These are phyloP conservation scores for Myotis myotis DNA, from an alignment of 2,797 vertebrate genomes.

Conservation along the genomic window DNA sequence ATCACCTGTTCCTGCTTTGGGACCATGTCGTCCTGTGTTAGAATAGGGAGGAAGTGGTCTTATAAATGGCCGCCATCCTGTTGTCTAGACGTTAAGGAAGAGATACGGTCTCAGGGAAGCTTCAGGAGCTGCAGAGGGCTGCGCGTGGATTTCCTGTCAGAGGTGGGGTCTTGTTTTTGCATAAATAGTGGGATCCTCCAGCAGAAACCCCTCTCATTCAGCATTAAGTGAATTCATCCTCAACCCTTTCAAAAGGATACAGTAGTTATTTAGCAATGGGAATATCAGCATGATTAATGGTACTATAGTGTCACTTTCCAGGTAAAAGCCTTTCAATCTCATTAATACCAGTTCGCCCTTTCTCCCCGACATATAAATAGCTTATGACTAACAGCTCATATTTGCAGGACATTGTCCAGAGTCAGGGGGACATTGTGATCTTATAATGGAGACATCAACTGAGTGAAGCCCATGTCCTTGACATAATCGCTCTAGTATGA, in stretches of 20 bases:
- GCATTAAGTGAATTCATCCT: slow-evolving; percentile 13
- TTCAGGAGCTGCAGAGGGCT: slow-evolving; percentile 36
- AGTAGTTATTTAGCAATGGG: not conserved
- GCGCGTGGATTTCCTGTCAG: slow-evolving; percentile 49
- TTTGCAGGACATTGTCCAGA: slow-evolving; percentile 48
- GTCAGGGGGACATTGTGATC: slow-evolving; percentile 21
- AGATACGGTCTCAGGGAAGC: slow-evolving; percentile 40
- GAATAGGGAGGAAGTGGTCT: slow-evolving; percentile 62
- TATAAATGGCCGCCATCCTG: slow-evolving; percentile 70
- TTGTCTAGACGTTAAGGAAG: slow-evolving; percentile 74
- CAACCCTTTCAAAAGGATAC: not conserved
- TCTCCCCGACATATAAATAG: slow-evolving; percentile 51
- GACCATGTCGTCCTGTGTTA: not conserved
- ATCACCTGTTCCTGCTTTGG: slow-evolving; percentile 41
- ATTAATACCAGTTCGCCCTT: not conserved
- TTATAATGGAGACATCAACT: slow-evolving; percentile 38
- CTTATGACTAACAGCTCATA: slow-evolving; percentile 57
- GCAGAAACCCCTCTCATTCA: not conserved
- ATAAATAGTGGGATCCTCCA: slow-evolving; percentile 18
- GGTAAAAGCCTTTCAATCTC: slow-evolving; percentile 1
- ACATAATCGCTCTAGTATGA: slow-evolving; percentile 7
- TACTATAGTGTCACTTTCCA: not conserved
- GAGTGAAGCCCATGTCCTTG: slow-evolving; percentile 50
- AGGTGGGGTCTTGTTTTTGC: slow-evolving; percentile 31
- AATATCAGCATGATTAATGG: not conserved